Percentiles rank a stretch among this genome's conserved stretches.
phyloP scores from a whole-genome alignment of 35 echinoderm and acorn worm species.

The Holothuria glaberrima region DNA sequence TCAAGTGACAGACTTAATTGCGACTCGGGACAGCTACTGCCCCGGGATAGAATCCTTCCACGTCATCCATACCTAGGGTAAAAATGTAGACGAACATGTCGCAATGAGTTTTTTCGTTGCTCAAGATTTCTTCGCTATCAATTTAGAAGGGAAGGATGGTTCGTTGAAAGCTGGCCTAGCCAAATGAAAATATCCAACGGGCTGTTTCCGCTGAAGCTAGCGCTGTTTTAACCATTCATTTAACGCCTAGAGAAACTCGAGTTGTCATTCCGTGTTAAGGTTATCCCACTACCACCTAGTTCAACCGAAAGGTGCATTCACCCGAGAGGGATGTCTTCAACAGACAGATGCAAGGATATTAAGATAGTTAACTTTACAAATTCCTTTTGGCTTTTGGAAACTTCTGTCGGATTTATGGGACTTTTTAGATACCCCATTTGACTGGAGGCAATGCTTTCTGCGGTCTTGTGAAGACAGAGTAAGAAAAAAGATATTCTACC shows the following conservation, averaged over 20 bases:
- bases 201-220: conserved; percentile 46
- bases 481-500: too few species aligned
- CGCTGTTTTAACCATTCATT: conserved; percentile 51
- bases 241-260: conserved; percentile 40
- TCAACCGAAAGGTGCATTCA: conserved; percentile 37
- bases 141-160: conserved; percentile 49
- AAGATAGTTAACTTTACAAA: conserved; percentile 34
- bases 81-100: background rate
- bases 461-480: background rate
- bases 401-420: conserved; percentile 29
- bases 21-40: conserved; percentile 38
- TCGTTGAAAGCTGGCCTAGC: conserved; percentile 44
- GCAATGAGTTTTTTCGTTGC: conserved; percentile 6
- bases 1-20: conserved; percentile 47
- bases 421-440: conserved; percentile 38
- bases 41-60: conserved; percentile 12
- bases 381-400: conserved; percentile 45
- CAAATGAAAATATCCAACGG: conserved; percentile 43
- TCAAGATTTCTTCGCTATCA: conserved; percentile 22
- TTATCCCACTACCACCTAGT: conserved; percentile 15
- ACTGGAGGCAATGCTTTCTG: conserved; percentile 20
- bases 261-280: conserved; percentile 37
- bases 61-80: conserved; percentile 5
- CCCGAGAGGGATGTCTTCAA: conserved; percentile 19
- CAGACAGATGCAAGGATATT: conserved; percentile 41